Conservation (phyloP, 2,888 invertebrate genomes). For the Eristalis intricaria region DNA sequence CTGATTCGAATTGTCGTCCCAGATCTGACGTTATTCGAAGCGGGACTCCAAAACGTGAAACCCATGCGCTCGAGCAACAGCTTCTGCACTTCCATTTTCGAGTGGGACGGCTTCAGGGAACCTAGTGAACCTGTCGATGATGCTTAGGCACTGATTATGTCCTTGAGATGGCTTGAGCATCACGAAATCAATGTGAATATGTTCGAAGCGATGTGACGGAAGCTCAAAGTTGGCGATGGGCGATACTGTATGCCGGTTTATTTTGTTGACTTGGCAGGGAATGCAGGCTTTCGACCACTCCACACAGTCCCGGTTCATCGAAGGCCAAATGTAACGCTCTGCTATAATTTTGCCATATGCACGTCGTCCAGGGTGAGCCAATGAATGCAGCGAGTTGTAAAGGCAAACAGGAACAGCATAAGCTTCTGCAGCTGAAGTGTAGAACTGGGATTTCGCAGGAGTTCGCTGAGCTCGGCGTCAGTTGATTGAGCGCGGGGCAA, state of each 20-base stretch:
- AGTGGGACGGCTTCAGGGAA: background rate
- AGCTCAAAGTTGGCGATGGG: background rate
- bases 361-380: background rate
- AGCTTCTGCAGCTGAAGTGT: background rate
- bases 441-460: background rate
- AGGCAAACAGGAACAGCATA: background rate
- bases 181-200: too few relatives aligned
- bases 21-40: background rate
- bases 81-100: constrained; percentile 48
- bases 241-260: background rate
- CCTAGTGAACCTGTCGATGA: background rate
- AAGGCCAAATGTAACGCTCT: constrained; percentile 2
- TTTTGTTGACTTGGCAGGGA: constrained; percentile 4
- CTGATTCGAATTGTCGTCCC: constrained; percentile 8
- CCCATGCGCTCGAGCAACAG: constrained; percentile 76
- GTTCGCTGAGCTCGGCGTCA: background rate
- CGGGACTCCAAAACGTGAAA: constrained; percentile 78
- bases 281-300: constrained; percentile 1
- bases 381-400: background rate
- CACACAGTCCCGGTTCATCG: background rate
- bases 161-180: constrained; percentile 12
- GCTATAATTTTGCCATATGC: background rate
- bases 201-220: background rate
- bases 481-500: background rate
- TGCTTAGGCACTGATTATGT: constrained; percentile 26